These are phyloP conservation scores for Myiothlypis coronata DNA, from an alignment of 2,797 vertebrate species.

Conservation along the genomic window DNA sequence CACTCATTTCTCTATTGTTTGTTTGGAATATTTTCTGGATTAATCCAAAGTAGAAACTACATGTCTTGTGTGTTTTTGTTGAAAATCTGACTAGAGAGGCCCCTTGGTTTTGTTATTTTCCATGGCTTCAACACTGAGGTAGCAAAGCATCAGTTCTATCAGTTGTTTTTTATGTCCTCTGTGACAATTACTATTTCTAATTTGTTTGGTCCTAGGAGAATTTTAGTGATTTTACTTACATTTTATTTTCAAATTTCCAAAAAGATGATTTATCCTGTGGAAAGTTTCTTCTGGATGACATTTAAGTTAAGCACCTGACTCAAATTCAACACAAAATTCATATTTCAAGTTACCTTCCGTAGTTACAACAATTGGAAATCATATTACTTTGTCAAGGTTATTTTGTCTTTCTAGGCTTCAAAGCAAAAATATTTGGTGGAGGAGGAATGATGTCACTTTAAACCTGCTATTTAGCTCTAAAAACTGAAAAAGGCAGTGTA, in stretches of 20 bases:
- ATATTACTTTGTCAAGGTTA: not conserved
- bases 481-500: constrained; percentile 67
- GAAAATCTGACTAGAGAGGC: not conserved
- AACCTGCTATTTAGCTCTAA: constrained; percentile 44
- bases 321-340: not conserved
- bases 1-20: not conserved
- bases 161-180: not conserved
- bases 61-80: not conserved
- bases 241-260: constrained; percentile 8
- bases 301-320: not conserved
- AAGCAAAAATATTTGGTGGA: constrained; percentile 48
- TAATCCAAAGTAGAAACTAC: not conserved
- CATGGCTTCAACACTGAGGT: not conserved
- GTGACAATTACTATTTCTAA: not conserved
- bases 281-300: not conserved
- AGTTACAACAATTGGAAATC: not conserved
- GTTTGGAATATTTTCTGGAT: not conserved
- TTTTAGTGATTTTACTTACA: not conserved
- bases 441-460: constrained; percentile 51
- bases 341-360: not conserved
- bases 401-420: not conserved
- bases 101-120: not conserved
- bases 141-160: not conserved
- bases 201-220: not conserved
- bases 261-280: not conserved